A percentile compares a stretch with the other conserved stretches of the same genome.
Conservation (phyloP, 2,113 vertebrate genomes). For the Eonycteris spelaea region DNA sequence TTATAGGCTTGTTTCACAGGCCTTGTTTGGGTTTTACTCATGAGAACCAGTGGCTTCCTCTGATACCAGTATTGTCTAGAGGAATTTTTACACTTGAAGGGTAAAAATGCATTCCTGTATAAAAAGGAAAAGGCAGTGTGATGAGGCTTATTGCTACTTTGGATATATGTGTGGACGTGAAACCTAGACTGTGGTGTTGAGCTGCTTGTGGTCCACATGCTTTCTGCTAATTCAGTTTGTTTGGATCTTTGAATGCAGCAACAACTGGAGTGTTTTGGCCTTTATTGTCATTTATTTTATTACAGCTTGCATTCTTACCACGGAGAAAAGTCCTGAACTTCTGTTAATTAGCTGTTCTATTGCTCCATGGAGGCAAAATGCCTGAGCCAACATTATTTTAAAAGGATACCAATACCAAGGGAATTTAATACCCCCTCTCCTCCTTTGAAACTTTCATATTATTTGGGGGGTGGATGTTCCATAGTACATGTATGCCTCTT, state of each 20-base stretch:
- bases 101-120: background rate
- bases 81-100: background rate
- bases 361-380: conserved; percentile 50
- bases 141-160: background rate
- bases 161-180: background rate
- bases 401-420: conserved; percentile 33
- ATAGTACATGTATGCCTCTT: conserved; percentile 52
- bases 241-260: conserved; percentile 26
- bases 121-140: background rate
- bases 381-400: conserved; percentile 47
- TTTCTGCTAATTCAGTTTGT: conserved; percentile 30
- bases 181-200: background rate
- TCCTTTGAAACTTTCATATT: conserved; percentile 43
- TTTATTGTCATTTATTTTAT: conserved; percentile 51
- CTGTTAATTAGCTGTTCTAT: conserved; percentile 63
- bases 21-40: background rate
- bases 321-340: conserved; percentile 54
- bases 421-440: conserved; percentile 14
- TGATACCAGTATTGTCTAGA: background rate
- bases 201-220: background rate
- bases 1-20: background rate
- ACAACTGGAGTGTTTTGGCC: background rate
- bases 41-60: background rate
- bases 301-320: conserved; percentile 29
- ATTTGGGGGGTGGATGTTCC: background rate